Evolutionary conservation across 35 echinoderm and acorn worm genomes (phyloP).

Genomic region (Holothuria glaberrima): DNA sequence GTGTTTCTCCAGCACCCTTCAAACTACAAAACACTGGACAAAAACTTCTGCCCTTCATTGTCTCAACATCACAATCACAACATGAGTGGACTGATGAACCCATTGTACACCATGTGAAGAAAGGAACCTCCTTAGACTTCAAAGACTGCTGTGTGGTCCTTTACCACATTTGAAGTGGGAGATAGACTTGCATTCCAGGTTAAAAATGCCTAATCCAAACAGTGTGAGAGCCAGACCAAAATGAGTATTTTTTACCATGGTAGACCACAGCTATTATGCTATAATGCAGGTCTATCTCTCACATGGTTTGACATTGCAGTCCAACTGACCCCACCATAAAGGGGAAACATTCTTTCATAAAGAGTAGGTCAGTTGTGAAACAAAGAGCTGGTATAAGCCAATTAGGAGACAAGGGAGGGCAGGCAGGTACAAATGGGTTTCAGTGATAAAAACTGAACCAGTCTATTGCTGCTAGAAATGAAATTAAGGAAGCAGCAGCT

Average conservation of each 20-base stretch:
- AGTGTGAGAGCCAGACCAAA: slow-evolving; percentile 25
- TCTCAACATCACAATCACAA: no score
- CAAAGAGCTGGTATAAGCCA: slow-evolving; percentile 30
- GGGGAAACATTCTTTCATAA: slow-evolving; percentile 37
- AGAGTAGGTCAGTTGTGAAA: slow-evolving; percentile 42
- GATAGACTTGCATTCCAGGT: slow-evolving; percentile 16
- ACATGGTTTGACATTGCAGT: slow-evolving; percentile 39
- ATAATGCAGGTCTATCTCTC: not conserved
- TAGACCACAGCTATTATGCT: not conserved
- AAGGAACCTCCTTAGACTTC: no score
- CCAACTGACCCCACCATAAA: slow-evolving; percentile 28
- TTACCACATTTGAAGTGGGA: slow-evolving; percentile 7
- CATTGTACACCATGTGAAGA: no score
- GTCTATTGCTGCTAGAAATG: no score
- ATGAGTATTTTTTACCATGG: not conserved
- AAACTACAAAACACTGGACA: no score
- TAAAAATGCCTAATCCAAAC: slow-evolving; percentile 40
- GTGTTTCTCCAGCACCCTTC: no score
- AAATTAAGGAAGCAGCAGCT: no score
- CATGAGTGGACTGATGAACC: no score
- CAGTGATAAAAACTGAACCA: no score
- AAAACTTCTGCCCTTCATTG: no score
- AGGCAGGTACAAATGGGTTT: not conserved
- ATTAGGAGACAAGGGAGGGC: not conserved
- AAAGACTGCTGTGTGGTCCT: slow-evolving; percentile 26